Base-by-base conservation (phyloP, 2,888 invertebrate species). In the Caenorhabditis sp. region DNA sequence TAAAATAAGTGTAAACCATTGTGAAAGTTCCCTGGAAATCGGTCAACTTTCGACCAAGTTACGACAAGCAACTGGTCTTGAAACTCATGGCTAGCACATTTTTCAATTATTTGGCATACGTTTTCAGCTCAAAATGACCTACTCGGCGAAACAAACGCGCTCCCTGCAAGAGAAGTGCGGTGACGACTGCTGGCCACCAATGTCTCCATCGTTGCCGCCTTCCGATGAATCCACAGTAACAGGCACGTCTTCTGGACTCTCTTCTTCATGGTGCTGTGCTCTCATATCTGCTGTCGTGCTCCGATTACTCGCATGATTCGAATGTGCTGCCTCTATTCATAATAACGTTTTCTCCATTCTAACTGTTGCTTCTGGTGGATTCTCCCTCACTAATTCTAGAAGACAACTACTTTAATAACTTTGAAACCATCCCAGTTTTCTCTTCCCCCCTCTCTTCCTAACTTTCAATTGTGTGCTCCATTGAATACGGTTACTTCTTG, bases 101-200 rank as follows among this genome's bases (percentile, higher is more conserved):
- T n/a, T n/a, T n/a, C n/a, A n/a, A n/a, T n/a, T n/a, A n/a, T n/a
- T n/a, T n/a, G n/a, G n/a, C n/a, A n/a, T n/a, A n/a, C n/a, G n/a
- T 41, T 80, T 89, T 68, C 80, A 90, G 90, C 80, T 90, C 31
- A 91, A 90, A 82, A 73, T 89, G 63, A 85, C 88, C 3, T 91
- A 91, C 75, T 83, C 90, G 7, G 74, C 86, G 12, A 86, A 88
- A 61, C 85, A 84, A 70, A 82, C 83, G 10, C 90, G 90, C 6
- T 84, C 89, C 12, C 80, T 91, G 22, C 80, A 85, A 47, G 91
- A 91, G 49, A 83, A 88, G 22, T 91, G 91, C 66, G 86, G 89
- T 14, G 91, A 91, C 63, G 91, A 91, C 58, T 91, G 91, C 72
- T 91, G 91, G 91, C 88, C 90, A 22, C 54, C 69, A 5, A 58